These are phyloP conservation scores for Drosophila phalerata DNA, from an alignment of 2,888 invertebrate genomes.

Conservation along the genomic window DNA sequence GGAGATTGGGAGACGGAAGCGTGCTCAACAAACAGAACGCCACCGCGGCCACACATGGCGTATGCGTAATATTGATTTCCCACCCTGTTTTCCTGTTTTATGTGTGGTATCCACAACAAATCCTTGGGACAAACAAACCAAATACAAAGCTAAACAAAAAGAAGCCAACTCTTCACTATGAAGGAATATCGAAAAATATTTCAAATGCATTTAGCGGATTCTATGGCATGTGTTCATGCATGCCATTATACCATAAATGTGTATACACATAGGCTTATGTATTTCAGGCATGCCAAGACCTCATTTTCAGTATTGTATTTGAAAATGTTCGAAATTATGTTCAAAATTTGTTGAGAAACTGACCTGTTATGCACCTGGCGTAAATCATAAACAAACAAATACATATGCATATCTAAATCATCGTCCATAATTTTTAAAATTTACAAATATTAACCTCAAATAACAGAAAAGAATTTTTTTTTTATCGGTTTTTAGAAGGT, in stretches of 20 bases:
- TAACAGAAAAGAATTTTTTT: too few species aligned
- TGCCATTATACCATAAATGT: conserved; percentile 8
- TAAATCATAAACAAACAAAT: neutral
- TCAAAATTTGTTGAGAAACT: neutral
- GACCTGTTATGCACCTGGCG: neutral
- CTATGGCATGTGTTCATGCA: conserved; percentile 21
- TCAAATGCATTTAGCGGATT: conserved; percentile 16
- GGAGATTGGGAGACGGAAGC: conserved; percentile 23
- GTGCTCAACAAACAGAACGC: conserved; percentile 21
- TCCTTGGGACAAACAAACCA: conserved; percentile 45
- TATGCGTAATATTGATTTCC: conserved; percentile 63
- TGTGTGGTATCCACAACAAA: conserved; percentile 24
- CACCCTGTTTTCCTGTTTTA: conserved; percentile 5
- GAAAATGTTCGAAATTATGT: conserved; percentile 1
- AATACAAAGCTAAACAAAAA: conserved; percentile 16
- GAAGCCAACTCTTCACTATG: conserved; percentile 16
- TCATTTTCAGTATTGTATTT: conserved; percentile 1
- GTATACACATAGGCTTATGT: neutral
- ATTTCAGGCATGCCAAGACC: neutral
- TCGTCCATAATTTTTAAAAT: too few species aligned
- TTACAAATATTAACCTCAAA: too few species aligned
- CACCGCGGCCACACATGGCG: conserved; percentile 57
- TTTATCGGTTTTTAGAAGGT: too few species aligned
- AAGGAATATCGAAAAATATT: conserved; percentile 20
- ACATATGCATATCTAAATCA: neutral